Percentiles rank a stretch among this genome's conserved stretches.
Evolutionary conservation across 2,113 vertebrate species (phyloP).

Genomic region (Halcyon senegalensis): DNA sequence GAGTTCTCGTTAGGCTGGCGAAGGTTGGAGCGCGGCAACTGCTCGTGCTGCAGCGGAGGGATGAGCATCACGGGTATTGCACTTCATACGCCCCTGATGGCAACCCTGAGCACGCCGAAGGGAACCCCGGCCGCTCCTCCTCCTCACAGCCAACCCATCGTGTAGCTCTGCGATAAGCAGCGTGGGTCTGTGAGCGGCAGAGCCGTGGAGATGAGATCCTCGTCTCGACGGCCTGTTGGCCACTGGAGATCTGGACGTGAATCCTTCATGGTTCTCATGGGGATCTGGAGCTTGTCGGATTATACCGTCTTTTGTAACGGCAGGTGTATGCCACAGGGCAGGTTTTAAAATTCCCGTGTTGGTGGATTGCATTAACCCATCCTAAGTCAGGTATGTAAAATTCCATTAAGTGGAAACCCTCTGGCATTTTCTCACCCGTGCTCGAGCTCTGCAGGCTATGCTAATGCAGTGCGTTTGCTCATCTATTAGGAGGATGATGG

Average conservation of each 20-base stretch:
- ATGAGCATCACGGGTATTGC: background rate
- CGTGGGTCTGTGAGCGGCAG: accelerated
- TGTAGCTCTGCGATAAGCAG: accelerated
- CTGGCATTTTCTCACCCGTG: conserved; percentile 58
- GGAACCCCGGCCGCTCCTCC: background rate
- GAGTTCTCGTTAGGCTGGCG: background rate
- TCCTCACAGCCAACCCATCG: background rate
- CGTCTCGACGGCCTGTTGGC: background rate
- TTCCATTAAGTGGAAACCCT: conserved; percentile 69
- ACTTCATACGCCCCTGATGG: background rate
- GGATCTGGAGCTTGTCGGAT: conserved; percentile 49
- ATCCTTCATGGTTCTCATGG: background rate
- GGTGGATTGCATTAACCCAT: conserved; percentile 68
- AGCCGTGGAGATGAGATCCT: background rate
- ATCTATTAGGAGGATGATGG: conserved; percentile 67
- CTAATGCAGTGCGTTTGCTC: conserved; percentile 60
- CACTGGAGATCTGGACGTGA: background rate
- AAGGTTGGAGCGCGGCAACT: background rate
- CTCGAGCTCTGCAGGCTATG: conserved; percentile 62
- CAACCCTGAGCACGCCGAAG: background rate
- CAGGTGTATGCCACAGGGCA: conserved; percentile 68
- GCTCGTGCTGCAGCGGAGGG: background rate
- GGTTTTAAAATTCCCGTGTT: conserved; percentile 66
- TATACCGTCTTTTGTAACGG: conserved; percentile 63
- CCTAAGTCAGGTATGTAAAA: conserved; percentile 74